Base-by-base conservation (phyloP, 2,113 vertebrate genomes). In the Guaruba guarouba region DNA sequence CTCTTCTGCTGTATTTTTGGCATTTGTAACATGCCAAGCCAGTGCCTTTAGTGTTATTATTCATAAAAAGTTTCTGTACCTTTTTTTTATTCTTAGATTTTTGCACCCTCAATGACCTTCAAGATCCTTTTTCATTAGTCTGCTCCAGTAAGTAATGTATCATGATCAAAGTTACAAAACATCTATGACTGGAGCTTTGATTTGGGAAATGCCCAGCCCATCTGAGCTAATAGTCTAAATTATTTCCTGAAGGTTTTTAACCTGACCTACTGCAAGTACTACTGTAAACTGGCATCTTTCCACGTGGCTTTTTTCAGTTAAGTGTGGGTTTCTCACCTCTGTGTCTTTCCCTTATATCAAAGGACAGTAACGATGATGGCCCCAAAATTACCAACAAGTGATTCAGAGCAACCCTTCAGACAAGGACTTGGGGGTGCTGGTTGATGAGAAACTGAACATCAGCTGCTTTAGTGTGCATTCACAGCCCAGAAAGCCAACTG, bases 281-380 rank as follows among this genome's bases (percentile, higher is more conserved):
- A 46, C 29, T 28, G 31, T 57, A 85, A 78, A 76, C 15, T 51
- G 27, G 5, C 18, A 33, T 52, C 17, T 79, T 87, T 70, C 54
- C 46, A 78, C 0, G 0, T 31, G 55, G 4, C 0, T 86, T 0
- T 86, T 94, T 91, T 61, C 48, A 61, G 10, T 39, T 48, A n/a
- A 70, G 2, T 18, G 31, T 35, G 5, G 63, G 35, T 59, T 79
- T 90, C 17, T 76, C 35, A 35, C 5, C 3, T 44, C 35, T 64
- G 4, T 49, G 63, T 70, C 27, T 78, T 87, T 59, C 74, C 35
- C 31, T 71, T 71, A 3, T 71, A 81, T 71, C 4, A 48, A 39
- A 69, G 11, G 29, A 33, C 0, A 1, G 4, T 43, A 55, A 48
- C 44, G 33, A 35, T 66, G 33, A 54, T 23, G 16, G 49, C 25